phyloP scores from a whole-genome alignment of 2,888 invertebrate species.

The Drosophila demipolita region DNA sequence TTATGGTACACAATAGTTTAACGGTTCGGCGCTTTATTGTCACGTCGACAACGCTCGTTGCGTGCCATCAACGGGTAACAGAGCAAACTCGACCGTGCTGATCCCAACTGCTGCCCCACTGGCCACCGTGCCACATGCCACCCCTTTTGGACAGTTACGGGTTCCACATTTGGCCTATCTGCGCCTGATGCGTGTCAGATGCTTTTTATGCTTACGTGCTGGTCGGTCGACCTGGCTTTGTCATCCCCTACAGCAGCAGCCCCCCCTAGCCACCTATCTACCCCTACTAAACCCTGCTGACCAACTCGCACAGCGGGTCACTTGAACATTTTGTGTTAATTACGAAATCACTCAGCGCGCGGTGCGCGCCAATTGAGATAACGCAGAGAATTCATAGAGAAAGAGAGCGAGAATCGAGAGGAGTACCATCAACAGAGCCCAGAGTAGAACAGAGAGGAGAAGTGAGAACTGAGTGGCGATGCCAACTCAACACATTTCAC shows the following conservation, averaged over 20 bases:
- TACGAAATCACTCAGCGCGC: conserved; percentile 75
- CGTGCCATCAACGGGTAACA: conserved; percentile 55
- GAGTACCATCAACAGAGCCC: no score
- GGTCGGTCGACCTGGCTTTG: conserved; percentile 8
- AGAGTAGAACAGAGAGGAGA: no score
- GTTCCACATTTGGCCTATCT: conserved; percentile 15
- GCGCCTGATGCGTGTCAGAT: conserved; percentile 50
- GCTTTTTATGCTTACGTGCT: conserved; percentile 63
- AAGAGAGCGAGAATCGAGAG: no score
- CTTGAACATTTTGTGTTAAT: conserved; percentile 67
- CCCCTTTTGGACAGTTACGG: conserved; percentile 18
- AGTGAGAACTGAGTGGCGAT: conserved; percentile 33
- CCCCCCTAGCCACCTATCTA: neutral
- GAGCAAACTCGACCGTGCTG: conserved; percentile 49
- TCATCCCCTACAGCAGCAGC: neutral
- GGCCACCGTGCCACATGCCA: no score
- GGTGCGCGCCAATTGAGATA: conserved; percentile 28
- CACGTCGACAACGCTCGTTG: conserved; percentile 67
- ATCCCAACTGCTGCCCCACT: neutral
- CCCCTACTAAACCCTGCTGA: neutral
- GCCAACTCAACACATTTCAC: conserved; percentile 64
- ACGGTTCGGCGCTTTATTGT: conserved; percentile 81
- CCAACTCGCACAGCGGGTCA: neutral
- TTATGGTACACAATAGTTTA: conserved; percentile 82
- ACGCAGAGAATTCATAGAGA: neutral